Conservation (phyloP, 2,113 vertebrate genomes). For the Cyprinus carpio region DNA sequence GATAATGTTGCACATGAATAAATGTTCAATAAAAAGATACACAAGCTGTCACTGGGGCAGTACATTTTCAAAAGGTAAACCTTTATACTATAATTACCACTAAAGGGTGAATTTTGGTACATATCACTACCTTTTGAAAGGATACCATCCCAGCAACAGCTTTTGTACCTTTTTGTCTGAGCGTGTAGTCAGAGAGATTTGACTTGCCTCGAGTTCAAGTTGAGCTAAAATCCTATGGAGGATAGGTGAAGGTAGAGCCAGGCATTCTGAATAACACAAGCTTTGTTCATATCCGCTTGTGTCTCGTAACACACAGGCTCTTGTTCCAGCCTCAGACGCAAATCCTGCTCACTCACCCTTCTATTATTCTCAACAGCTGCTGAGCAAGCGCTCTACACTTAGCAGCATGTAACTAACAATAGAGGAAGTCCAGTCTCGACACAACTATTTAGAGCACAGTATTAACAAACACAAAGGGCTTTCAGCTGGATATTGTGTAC, state of each 20-base stretch:
- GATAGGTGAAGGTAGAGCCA: conserved; percentile 21
- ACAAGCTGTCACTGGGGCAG: neutral
- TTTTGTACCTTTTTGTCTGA: neutral
- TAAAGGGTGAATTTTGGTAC: neutral
- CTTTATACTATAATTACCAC: neutral
- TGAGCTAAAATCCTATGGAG: neutral
- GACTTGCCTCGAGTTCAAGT: neutral
- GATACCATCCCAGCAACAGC: neutral
- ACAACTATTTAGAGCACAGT: conserved; percentile 45
- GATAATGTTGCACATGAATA: too few relatives aligned
- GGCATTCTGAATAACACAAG: conserved; percentile 30
- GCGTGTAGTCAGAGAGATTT: conserved; percentile 4
- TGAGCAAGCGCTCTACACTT: conserved; percentile 48
- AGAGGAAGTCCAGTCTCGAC: conserved; percentile 48
- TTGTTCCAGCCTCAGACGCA: conserved; percentile 28
- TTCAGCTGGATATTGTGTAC: conserved; percentile 9
- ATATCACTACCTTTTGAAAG: neutral
- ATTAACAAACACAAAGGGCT: conserved; percentile 40
- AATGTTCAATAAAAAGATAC: neutral
- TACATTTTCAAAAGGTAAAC: neutral
- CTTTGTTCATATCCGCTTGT: conserved; percentile 45
- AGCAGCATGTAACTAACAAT: conserved; percentile 47
- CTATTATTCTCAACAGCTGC: conserved; percentile 53
- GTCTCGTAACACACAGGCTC: conserved; percentile 29
- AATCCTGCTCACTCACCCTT: conserved; percentile 42